Conservation (phyloP, 2,113 vertebrate species). For the Euleptes europaea region DNA sequence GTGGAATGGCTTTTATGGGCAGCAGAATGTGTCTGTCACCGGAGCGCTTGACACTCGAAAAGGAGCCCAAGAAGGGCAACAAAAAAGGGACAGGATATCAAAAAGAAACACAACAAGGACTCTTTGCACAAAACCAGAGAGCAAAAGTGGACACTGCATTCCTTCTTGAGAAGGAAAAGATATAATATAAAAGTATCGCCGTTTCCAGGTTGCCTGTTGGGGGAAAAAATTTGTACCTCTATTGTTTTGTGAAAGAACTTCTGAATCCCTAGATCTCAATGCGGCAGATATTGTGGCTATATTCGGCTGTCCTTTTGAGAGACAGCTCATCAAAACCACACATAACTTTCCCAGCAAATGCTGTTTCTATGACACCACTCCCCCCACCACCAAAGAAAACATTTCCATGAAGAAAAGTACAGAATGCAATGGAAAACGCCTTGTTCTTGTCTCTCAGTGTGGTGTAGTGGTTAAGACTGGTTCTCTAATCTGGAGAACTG, state of each 20-base stretch:
- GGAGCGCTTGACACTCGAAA: conserved; percentile 54
- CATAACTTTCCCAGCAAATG: not conserved
- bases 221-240: not conserved
- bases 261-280: conserved; percentile 42
- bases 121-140: conserved; percentile 45
- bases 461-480: no score
- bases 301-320: conserved; percentile 32
- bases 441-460: no score
- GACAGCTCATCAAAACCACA: conserved; percentile 29
- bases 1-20: conserved; percentile 61
- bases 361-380: conserved; percentile 1
- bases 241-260: conserved; percentile 41
- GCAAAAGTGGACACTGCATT: conserved; percentile 23
- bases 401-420: conserved; percentile 25
- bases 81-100: conserved; percentile 36
- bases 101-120: not conserved
- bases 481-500: no score
- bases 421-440: no score
- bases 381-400: conserved; percentile 21
- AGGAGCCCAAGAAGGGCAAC: conserved; percentile 24
- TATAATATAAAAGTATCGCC: conserved; percentile 41
- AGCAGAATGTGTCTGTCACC: conserved; percentile 64
- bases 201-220: conserved; percentile 32
- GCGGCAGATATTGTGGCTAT: conserved; percentile 27
- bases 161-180: conserved; percentile 12